These are phyloP conservation scores for Macquaria ambigua DNA, from an alignment of 2,113 vertebrate species.

Conservation along the genomic window DNA sequence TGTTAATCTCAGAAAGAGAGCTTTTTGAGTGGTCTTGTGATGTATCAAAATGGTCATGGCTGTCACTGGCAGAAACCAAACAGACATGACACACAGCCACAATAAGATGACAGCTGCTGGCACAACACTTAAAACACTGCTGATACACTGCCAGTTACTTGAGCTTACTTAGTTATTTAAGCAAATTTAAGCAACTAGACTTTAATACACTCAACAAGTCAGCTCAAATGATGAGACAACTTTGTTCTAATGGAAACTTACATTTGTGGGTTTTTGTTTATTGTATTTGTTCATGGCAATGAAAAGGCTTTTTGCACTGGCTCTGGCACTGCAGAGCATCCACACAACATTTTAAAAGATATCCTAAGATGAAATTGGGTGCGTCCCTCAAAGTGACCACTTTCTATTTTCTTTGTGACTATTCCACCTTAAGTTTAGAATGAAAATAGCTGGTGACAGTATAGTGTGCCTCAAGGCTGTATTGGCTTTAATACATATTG, in stretches of 20 bases:
- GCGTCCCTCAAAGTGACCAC: not conserved
- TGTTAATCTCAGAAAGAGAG: slow-evolving; percentile 60
- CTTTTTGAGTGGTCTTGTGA: slow-evolving; percentile 50
- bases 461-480: not conserved
- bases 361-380: not conserved
- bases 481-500: not conserved
- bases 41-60: slow-evolving; percentile 36
- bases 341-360: not conserved
- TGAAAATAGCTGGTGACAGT: slow-evolving; percentile 3
- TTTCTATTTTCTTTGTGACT: slow-evolving; percentile 2
- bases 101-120: slow-evolving; percentile 39
- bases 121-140: slow-evolving; percentile 15
- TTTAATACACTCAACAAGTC: slow-evolving; percentile 1
- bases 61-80: slow-evolving; percentile 46
- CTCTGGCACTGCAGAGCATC: not conserved
- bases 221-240: slow-evolving; percentile 1
- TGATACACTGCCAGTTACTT: slow-evolving; percentile 15
- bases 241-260: slow-evolving; percentile 12
- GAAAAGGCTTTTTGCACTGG: not conserved
- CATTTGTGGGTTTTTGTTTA: slow-evolving; percentile 3
- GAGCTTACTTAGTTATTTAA: slow-evolving; percentile 16
- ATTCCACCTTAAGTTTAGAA: not conserved
- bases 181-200: not conserved
- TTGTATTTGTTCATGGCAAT: not conserved
- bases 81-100: slow-evolving; percentile 24